Conservation (phyloP, 2,113 vertebrate genomes). For the Hippocampus barbouri region DNA sequence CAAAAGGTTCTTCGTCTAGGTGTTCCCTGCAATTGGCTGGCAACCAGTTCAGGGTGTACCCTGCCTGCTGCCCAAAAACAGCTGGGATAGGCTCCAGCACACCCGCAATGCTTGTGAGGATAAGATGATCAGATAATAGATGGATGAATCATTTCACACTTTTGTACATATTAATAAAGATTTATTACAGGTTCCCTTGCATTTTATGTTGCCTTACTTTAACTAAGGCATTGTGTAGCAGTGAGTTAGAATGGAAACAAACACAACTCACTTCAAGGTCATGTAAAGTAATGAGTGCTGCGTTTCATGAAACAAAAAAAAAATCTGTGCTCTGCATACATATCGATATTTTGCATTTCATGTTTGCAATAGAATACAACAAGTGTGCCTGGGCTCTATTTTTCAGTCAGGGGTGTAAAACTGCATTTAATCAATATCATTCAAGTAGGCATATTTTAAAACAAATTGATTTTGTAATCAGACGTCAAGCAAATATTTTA, state of each 20-base stretch:
- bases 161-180: constrained; percentile 49
- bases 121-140: too few relatives aligned
- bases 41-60: too few relatives aligned
- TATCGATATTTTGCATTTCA: constrained; percentile 12
- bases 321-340: constrained; percentile 46
- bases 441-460: not conserved
- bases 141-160: constrained; percentile 46
- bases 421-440: not conserved
- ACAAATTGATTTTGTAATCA: not conserved
- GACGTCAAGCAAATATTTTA: not conserved
- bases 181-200: constrained; percentile 50
- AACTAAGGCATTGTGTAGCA: constrained; percentile 58
- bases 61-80: too few relatives aligned
- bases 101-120: too few relatives aligned
- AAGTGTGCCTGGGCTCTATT: constrained; percentile 4
- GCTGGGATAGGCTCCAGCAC: too few relatives aligned
- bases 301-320: constrained; percentile 28
- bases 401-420: not conserved
- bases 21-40: too few relatives aligned
- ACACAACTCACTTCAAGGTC: constrained; percentile 39
- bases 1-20: too few relatives aligned
- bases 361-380: constrained; percentile 46
- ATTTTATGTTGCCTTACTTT: constrained; percentile 40
- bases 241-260: constrained; percentile 33
- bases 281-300: constrained; percentile 39